phyloP scores from a whole-genome alignment of 2,113 vertebrate species.

The Oceanites oceanicus region DNA sequence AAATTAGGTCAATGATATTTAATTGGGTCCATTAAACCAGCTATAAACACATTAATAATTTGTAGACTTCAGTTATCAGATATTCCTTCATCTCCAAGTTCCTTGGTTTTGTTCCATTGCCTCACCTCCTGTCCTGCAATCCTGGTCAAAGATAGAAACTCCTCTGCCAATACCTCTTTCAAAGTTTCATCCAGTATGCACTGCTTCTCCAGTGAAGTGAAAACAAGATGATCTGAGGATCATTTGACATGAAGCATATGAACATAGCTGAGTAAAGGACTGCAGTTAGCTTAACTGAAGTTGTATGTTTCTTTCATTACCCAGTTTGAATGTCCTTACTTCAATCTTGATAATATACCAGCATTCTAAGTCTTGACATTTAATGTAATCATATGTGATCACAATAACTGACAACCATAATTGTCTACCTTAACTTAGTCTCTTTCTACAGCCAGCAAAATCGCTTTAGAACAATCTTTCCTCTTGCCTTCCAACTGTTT shows the following conservation, averaged over 20 bases:
- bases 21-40: not conserved
- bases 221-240: not conserved
- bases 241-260: not conserved
- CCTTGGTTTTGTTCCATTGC: not conserved
- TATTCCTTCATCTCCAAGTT: not conserved
- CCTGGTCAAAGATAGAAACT: not conserved
- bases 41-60: not conserved
- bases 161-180: not conserved
- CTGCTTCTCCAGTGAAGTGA: not conserved
- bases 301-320: not conserved
- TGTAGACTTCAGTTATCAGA: not conserved
- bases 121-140: not conserved
- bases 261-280: not conserved
- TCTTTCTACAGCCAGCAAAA: not conserved
- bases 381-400: not conserved
- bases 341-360: not conserved
- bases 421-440: not conserved
- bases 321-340: not conserved
- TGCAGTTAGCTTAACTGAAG: not conserved
- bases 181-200: not conserved
- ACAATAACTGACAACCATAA: constrained; percentile 20
- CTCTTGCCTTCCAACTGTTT: not conserved
- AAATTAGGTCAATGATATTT: not conserved
- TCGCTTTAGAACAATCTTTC: not conserved
- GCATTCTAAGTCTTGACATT: not conserved